phyloP scores from a whole-genome alignment of 2,113 vertebrate genomes.

The Orthochromis indermauri region DNA sequence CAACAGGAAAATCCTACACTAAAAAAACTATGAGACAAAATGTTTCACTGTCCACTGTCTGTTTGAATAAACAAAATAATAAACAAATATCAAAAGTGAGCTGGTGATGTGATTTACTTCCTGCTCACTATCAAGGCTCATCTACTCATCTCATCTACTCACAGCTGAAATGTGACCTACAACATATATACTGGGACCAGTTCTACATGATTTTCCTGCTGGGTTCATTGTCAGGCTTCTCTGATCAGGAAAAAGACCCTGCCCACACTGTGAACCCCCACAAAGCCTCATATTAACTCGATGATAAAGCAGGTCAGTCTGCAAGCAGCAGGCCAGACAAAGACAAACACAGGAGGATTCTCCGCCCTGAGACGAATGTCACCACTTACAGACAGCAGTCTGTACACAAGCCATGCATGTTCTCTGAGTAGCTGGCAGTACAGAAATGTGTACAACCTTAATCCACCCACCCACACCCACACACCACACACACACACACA shows the following conservation, averaged over 20 bases:
- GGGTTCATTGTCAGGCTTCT: neutral
- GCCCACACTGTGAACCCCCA: neutral
- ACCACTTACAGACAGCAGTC: neutral
- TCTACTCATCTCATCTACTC: neutral
- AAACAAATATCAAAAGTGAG: neutral
- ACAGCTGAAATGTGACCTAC: neutral
- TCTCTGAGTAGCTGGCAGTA: neutral
- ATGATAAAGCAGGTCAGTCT: slow-evolving; percentile 1
- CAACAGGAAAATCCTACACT: neutral
- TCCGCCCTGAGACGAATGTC: neutral
- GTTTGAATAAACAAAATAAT: neutral
- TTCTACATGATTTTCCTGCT: neutral
- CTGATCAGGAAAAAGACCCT: neutral
- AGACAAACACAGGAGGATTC: neutral
- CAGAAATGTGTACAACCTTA: neutral
- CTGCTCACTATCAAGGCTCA: neutral
- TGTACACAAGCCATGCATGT: slow-evolving; percentile 27
- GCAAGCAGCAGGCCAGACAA: neutral
- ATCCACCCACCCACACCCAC: neutral
- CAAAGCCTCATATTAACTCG: neutral
- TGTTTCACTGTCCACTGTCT: neutral
- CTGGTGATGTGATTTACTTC: neutral
- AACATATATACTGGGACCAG: neutral
- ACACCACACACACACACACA: neutral
- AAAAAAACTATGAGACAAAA: neutral